phyloP scores from a whole-genome alignment of 2,797 vertebrate species.

The Acanthis flammea region DNA sequence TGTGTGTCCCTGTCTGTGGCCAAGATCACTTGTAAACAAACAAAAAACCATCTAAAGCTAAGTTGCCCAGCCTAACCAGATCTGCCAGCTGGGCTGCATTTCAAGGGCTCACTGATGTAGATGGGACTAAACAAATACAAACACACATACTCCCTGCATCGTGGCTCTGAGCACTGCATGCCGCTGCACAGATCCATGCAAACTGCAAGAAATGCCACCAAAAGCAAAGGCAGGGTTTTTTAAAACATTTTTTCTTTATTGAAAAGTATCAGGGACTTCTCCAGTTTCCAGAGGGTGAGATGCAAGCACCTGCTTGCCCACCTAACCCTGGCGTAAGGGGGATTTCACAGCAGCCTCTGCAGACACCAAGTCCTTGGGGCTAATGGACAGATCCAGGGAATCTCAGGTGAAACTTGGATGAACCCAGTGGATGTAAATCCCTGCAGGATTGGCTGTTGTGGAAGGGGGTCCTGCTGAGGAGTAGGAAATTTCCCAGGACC shows the following conservation, averaged over 20 bases:
- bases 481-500: not conserved
- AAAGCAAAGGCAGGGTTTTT: not conserved
- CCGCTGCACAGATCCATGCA: not conserved
- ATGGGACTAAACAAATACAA: not conserved
- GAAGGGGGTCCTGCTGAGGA: not conserved
- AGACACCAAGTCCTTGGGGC: not conserved
- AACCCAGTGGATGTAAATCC: not conserved
- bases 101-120: not conserved
- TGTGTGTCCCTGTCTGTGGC: not conserved
- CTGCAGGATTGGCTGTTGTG: not conserved
- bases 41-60: not conserved
- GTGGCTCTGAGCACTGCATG: not conserved
- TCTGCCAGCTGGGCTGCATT: not conserved
- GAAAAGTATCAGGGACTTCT: not conserved
- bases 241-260: not conserved
- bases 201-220: not conserved
- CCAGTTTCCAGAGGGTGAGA: not conserved
- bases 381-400: not conserved
- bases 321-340: not conserved
- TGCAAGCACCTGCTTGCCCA: not conserved
- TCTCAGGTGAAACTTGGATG: not conserved
- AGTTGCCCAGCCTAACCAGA: not conserved
- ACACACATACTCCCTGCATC: fast-evolving
- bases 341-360: not conserved
- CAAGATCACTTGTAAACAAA: slow-evolving; percentile 16